Percentiles rank a stretch among this genome's conserved stretches.
Evolutionary conservation across 2,797 vertebrate species (phyloP).

Genomic region (Etheostoma nigrum): DNA sequence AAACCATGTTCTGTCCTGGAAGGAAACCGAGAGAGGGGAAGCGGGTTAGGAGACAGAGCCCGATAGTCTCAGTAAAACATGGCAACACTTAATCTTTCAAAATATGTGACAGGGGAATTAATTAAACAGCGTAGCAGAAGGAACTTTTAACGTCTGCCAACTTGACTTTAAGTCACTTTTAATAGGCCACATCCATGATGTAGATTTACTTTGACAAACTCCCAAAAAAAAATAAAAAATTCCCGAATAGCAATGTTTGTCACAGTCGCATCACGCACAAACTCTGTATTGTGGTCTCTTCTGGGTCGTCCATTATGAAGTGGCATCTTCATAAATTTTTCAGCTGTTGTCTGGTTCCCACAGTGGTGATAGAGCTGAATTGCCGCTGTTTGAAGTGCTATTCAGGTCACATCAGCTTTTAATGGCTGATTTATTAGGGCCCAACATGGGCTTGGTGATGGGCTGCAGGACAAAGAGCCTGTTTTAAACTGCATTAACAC

Average conservation of each 20-base stretch:
- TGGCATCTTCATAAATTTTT: constrained; percentile 81
- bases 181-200: constrained; percentile 2
- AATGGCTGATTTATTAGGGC: constrained; percentile 84
- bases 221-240: constrained; percentile 26
- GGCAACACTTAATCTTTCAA: constrained; percentile 17
- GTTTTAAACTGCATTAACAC: constrained; percentile 86
- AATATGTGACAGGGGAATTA: constrained; percentile 21
- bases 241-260: constrained; percentile 39
- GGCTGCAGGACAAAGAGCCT: constrained; percentile 80
- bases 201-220: constrained; percentile 5
- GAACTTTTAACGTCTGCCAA: constrained; percentile 41
- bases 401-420: constrained; percentile 86
- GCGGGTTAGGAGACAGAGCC: constrained; percentile 43
- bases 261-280: not conserved
- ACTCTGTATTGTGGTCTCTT: constrained; percentile 45
- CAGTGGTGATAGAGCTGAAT: constrained; percentile 54
- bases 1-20: constrained; percentile 65
- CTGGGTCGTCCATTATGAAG: constrained; percentile 57
- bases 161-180: constrained; percentile 17
- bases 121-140: constrained; percentile 40
- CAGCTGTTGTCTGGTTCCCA: constrained; percentile 72
- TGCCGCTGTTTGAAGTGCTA: constrained; percentile 73
- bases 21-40: constrained; percentile 48
- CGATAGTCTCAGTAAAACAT: constrained; percentile 13
- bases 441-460: constrained; percentile 76